Evolutionary conservation across 1,140 invertebrate species (phyloP).

Genomic region (Leptoteleia sp.): DNA sequence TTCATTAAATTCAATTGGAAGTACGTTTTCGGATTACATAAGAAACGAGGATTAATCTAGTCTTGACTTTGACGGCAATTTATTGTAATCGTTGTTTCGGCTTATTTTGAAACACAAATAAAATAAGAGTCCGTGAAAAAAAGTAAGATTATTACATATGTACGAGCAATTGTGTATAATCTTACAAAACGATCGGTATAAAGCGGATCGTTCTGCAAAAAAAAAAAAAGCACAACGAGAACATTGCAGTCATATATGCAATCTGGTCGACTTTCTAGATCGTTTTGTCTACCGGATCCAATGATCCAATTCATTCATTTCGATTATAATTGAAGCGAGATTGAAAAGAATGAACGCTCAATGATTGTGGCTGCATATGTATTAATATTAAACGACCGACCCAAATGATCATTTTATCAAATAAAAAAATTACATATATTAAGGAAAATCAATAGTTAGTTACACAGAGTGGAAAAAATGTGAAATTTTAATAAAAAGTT

Average conservation of each 20-base stretch:
- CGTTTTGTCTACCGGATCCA: slow-evolving; percentile 40
- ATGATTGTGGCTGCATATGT: not conserved
- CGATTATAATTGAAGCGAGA: slow-evolving; percentile 31
- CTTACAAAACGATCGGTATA: slow-evolving; percentile 48
- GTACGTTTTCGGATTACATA: not conserved
- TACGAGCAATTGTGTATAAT: slow-evolving; percentile 21
- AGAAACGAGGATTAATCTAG: not conserved
- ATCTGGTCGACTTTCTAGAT: slow-evolving; percentile 59
- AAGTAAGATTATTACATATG: slow-evolving; percentile 20
- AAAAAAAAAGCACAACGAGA: slow-evolving; percentile 32
- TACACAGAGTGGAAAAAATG: too few relatives aligned
- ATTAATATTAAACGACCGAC: not conserved
- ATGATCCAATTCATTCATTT: slow-evolving; percentile 31
- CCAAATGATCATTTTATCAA: too few relatives aligned
- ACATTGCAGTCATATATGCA: slow-evolving; percentile 42
- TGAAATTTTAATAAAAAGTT: too few relatives aligned
- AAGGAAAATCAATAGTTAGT: too few relatives aligned
- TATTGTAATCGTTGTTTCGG: not conserved
- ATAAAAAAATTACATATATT: too few relatives aligned
- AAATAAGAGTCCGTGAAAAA: slow-evolving; percentile 8
- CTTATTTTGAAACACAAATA: slow-evolving; percentile 15
- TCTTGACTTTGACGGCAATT: slow-evolving; percentile 1
- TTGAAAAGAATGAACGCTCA: too few relatives aligned
- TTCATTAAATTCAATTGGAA: not conserved
- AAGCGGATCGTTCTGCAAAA: slow-evolving; percentile 27